These are phyloP conservation scores for Xestia sexstrigata DNA, from an alignment of 2,888 invertebrate genomes.

Conservation along the genomic window DNA sequence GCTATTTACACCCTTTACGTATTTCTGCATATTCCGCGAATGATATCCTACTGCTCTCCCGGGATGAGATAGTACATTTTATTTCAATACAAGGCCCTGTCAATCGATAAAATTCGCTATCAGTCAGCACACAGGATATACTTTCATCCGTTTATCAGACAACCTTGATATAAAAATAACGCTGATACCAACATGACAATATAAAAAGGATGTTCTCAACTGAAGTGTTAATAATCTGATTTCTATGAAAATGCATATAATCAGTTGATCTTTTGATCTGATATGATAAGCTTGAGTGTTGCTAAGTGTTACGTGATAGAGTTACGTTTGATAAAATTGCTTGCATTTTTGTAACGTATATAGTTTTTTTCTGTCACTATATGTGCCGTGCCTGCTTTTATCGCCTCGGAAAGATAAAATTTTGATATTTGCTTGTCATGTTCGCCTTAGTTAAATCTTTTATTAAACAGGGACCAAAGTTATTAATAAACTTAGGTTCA, in stretches of 20 bases:
- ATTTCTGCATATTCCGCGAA: no score
- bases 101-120: conserved; percentile 40
- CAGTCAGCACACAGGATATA: conserved; percentile 38
- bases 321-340: conserved; percentile 8
- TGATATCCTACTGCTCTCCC: not conserved
- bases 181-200: not conserved
- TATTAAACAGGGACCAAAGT: not conserved
- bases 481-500: not conserved
- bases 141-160: conserved; percentile 55
- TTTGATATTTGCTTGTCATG: not conserved
- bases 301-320: conserved; percentile 6
- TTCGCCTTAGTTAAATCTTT: not conserved
- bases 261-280: conserved; percentile 24
- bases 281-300: conserved; percentile 24
- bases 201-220: conserved; percentile 5
- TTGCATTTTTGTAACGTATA: not conserved
- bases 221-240: conserved; percentile 26
- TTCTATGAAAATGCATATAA: conserved; percentile 16
- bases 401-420: not conserved
- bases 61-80: conserved; percentile 23
- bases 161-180: conserved; percentile 52
- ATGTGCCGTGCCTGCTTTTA: not conserved
- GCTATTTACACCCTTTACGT: no score
- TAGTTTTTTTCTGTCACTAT: no score
- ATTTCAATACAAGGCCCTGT: conserved; percentile 36